These are phyloP conservation scores for Cephus pulcher DNA, from an alignment of 2,888 invertebrate genomes.

Conservation along the genomic window DNA sequence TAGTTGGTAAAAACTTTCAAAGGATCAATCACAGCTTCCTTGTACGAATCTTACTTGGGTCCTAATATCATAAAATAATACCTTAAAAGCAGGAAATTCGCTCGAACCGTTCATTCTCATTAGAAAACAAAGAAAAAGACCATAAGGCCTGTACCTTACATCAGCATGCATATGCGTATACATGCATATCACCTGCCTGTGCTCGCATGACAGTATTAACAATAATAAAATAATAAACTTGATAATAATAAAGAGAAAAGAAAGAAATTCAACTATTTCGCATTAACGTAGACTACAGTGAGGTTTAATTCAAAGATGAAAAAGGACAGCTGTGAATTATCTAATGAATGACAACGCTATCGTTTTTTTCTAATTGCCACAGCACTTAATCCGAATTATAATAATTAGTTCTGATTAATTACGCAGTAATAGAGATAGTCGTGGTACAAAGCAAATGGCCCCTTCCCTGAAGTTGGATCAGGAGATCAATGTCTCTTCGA, in stretches of 20 bases:
- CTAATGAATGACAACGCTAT: background rate
- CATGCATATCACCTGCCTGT: background rate
- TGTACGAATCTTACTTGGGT: background rate
- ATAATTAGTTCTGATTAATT: background rate
- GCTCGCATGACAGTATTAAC: background rate
- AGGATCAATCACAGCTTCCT: background rate
- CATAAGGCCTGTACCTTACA: background rate
- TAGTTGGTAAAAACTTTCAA: background rate
- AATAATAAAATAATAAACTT: background rate
- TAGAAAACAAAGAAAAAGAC: background rate
- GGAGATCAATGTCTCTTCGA: background rate
- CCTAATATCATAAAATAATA: slow-evolving; percentile 2
- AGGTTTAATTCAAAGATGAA: background rate
- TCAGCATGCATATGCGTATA: too few species aligned
- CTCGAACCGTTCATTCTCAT: background rate
- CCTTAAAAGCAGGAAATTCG: background rate
- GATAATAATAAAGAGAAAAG: background rate
- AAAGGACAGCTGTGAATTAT: background rate
- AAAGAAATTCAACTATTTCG: background rate
- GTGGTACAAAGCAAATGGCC: background rate
- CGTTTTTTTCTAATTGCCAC: background rate
- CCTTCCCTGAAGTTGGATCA: background rate
- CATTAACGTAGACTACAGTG: background rate
- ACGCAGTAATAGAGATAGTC: background rate
- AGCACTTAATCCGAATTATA: background rate